Evolutionary conservation across 2,113 vertebrate species (phyloP).

Genomic region (Climacteris rufus): DNA sequence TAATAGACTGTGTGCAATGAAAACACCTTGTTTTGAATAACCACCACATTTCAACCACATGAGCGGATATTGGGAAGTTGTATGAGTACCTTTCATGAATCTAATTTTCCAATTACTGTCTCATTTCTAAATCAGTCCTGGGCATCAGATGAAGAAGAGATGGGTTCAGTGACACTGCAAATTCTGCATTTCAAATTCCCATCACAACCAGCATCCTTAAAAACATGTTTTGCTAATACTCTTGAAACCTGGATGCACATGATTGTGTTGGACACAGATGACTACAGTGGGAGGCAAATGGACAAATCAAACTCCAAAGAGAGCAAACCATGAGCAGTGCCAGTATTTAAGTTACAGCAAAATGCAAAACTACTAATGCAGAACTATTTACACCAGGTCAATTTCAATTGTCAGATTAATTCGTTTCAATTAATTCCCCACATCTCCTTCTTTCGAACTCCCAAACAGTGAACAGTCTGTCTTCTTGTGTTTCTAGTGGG

Average conservation of each 20-base stretch:
- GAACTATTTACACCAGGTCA: not conserved
- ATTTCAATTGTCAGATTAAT: not conserved
- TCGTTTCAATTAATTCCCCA: not conserved
- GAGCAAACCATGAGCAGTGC: not conserved
- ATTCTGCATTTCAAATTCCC: constrained; percentile 30
- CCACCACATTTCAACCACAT: not conserved
- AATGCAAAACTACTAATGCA: not conserved
- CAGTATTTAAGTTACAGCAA: not conserved
- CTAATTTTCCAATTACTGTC: constrained; percentile 25
- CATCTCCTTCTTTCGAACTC: not conserved
- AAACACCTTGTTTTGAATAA: not conserved
- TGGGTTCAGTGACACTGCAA: not conserved
- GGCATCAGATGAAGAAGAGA: not conserved
- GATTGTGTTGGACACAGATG: not conserved
- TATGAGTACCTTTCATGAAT: not conserved
- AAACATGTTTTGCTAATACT: not conserved
- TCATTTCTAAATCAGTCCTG: constrained; percentile 2
- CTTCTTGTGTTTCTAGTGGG: not conserved
- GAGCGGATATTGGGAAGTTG: not conserved
- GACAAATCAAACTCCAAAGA: not conserved
- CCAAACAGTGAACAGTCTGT: rapidly evolving
- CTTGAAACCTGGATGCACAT: not conserved
- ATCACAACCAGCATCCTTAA: not conserved
- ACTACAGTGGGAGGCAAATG: not conserved
- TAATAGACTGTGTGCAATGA: not conserved